A percentile compares a stretch with the other conserved stretches of the same genome.
Conservation (phyloP, 2,113 vertebrate species). For the Callaeas wilsoni region DNA sequence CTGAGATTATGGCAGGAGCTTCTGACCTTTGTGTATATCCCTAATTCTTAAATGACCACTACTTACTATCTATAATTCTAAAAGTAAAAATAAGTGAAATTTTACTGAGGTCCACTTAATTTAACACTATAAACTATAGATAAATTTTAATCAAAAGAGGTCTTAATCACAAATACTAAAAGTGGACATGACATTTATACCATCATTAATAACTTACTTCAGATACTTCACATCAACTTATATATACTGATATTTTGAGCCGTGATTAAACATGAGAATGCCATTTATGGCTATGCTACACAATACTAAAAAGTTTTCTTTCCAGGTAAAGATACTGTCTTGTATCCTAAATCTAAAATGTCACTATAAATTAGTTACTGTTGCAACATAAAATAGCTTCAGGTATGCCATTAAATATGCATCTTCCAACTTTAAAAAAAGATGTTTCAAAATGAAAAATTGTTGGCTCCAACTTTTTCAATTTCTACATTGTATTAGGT, state of each 20-base stretch:
- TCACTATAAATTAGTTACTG: constrained; percentile 36
- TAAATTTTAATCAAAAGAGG: neutral
- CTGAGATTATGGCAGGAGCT: neutral
- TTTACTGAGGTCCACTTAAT: neutral
- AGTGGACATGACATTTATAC: neutral
- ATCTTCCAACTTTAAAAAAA: constrained; percentile 40
- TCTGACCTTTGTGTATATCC: neutral
- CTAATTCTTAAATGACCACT: neutral
- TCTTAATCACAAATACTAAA: neutral
- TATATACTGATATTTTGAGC: neutral
- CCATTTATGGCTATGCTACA: neutral
- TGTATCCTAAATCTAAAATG: constrained; percentile 9
- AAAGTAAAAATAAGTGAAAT: neutral
- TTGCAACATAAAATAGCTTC: constrained; percentile 24
- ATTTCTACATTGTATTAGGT: constrained; percentile 15
- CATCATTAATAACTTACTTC: neutral
- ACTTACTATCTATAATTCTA: neutral
- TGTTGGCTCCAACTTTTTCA: constrained; percentile 35
- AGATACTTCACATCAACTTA: neutral
- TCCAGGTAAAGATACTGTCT: neutral
- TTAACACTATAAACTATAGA: neutral
- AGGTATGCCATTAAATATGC: constrained; percentile 43
- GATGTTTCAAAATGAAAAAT: constrained; percentile 50
- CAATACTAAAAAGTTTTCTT: neutral
- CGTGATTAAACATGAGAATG: neutral